Percentiles rank a stretch among this genome's conserved stretches.
These are phyloP conservation scores for Chelonus insularis DNA, from an alignment of 1,140 invertebrate genomes.

Conservation along the genomic window DNA sequence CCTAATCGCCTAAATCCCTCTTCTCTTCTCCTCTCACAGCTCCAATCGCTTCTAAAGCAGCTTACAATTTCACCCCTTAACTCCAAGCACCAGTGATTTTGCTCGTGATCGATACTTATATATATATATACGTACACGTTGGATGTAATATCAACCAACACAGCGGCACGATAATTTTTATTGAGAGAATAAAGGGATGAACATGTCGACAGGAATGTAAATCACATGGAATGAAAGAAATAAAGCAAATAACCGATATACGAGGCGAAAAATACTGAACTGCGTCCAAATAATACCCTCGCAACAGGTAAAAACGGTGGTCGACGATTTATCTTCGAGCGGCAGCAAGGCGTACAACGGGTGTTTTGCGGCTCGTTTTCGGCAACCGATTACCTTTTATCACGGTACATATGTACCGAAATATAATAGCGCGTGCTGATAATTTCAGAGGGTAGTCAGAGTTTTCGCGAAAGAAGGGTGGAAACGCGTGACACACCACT, in stretches of 20 bases:
- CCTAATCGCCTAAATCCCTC: slow-evolving; percentile 56
- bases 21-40: slow-evolving; percentile 34
- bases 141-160: too few relatives aligned
- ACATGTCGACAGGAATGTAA: too few relatives aligned
- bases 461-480: slow-evolving; percentile 7
- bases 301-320: slow-evolving; percentile 19
- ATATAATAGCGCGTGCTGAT: slow-evolving; percentile 21
- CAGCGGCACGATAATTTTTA: too few relatives aligned
- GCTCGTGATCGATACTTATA: slow-evolving; percentile 25
- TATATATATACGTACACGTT: background rate
- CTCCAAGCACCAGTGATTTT: slow-evolving; percentile 16
- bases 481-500: background rate
- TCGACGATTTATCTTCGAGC: slow-evolving; percentile 15
- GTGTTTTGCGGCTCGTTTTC: slow-evolving; percentile 34
- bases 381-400: slow-evolving; percentile 32
- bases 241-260: too few relatives aligned
- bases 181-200: too few relatives aligned
- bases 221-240: too few relatives aligned
- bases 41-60: slow-evolving; percentile 48
- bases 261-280: too few relatives aligned
- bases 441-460: slow-evolving; percentile 4
- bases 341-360: slow-evolving; percentile 26
- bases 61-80: slow-evolving; percentile 53
- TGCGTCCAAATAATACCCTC: slow-evolving; percentile 9
- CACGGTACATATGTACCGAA: slow-evolving; percentile 23